Conservation (phyloP, 2,113 vertebrate genomes). For the Rhegmatorhina hoffmannsi region DNA sequence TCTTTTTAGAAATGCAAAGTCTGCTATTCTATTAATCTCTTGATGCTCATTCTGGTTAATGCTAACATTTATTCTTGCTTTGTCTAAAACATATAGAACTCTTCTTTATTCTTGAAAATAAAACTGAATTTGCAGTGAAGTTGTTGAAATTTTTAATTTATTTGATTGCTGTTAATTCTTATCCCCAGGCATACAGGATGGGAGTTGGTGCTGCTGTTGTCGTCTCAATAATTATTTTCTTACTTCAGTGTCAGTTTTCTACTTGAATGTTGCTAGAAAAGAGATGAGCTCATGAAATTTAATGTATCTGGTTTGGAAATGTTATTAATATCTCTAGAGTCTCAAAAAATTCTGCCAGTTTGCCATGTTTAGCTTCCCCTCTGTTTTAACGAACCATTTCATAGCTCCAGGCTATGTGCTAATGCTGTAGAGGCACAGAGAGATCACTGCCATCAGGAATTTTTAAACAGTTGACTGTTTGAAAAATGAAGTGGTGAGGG, state of each 20-base stretch:
- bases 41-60: background rate
- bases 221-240: background rate
- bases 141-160: background rate
- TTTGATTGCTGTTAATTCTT: background rate
- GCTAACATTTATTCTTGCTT: slow-evolving; percentile 9
- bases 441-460: slow-evolving; percentile 9
- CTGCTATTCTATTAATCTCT: slow-evolving; percentile 45
- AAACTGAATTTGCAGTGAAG: background rate
- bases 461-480: slow-evolving; percentile 19
- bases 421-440: background rate
- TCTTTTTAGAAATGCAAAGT: slow-evolving; percentile 41
- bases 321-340: background rate
- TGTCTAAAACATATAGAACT: background rate
- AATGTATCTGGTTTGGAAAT: background rate
- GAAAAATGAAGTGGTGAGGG: background rate
- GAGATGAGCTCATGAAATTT: background rate
- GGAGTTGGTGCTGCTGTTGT: background rate
- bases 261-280: background rate
- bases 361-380: background rate
- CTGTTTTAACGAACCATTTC: background rate
- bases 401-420: slow-evolving; percentile 20
- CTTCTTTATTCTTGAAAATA: background rate
- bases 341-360: background rate
- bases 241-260: background rate
- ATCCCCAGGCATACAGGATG: background rate